Evolutionary conservation across 1,140 invertebrate genomes (phyloP), one percentile per base, ranked within the genome.

Genomic region (Nasonia longicornis): DNA sequence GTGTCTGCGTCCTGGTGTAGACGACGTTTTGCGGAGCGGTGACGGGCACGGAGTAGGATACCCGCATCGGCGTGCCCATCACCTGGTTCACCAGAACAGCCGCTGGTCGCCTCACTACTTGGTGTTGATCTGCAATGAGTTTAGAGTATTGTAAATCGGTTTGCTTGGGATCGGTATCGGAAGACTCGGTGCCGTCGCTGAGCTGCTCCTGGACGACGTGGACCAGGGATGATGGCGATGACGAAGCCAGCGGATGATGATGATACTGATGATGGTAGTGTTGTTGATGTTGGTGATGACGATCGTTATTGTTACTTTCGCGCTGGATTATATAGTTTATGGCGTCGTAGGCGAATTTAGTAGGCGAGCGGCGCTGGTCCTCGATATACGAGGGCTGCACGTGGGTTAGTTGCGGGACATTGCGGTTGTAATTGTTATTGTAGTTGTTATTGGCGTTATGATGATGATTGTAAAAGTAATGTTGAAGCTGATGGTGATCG

Each of bases 41-140:
- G 29, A 74, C 83, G 66, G 85, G 80, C 26, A 86, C 80, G 58
- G 87, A 84, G 84, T 87, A 85, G 63, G 86, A 82, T 80, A 87
- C 84, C 85, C 87, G 87, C 75, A 85, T 84, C 77, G 84, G 77
- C 58, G 26, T 29, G 67, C 10, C 38, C 26, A 73, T 26, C 26
- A 83, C 85, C 63, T 88, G 87, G 84, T 83, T 90, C 85, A 89
- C 82, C 77, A 84, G 81, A 81, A 82, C 42, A 66, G 85, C 86
- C 84, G 87, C 85, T 84, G 76, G 81, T 48, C 64, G n/a, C 31
- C 77, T 58, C 7, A 58, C 29, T 82, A 75, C 45, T 78, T 86
- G 86, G 73, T 86, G 83, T 72, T 86, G 83, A 90, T 90, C 89
- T 90, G 89, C 77, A 90, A 90, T 77, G 86, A 89, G 85, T 87